A percentile compares a stretch with the other conserved stretches of the same genome.
phyloP scores from a whole-genome alignment of 2,113 vertebrate genomes.

The Hydrochoerus hydrochaeris region DNA sequence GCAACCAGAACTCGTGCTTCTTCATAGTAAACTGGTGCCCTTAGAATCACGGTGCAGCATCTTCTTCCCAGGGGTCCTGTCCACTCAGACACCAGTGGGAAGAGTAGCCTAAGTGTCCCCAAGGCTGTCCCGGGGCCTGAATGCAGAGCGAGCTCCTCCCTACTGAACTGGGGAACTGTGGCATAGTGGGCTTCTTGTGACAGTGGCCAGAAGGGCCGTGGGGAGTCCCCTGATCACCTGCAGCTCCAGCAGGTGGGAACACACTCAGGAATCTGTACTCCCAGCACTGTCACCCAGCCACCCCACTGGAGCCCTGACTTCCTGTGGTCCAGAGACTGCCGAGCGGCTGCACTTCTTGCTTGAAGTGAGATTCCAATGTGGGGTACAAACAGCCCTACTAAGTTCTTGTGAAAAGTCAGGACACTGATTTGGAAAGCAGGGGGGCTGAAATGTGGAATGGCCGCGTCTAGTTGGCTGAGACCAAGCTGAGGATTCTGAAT shows the following conservation, averaged over 20 bases:
- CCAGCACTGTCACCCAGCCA: fast-evolving
- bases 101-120: no score
- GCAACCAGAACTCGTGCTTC: neutral
- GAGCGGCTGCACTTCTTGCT: no score
- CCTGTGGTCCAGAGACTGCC: fast-evolving
- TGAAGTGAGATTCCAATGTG: fast-evolving
- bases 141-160: neutral
- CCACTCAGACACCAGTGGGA: neutral
- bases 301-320: neutral
- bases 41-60: neutral
- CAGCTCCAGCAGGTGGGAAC: neutral
- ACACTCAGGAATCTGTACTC: neutral
- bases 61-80: neutral
- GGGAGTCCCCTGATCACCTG: neutral
- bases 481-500: neutral
- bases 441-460: neutral
- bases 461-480: neutral
- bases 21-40: fast-evolving
- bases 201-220: neutral
- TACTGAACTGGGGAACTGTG: neutral
- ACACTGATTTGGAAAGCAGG: fast-evolving
- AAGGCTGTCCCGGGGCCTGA: neutral
- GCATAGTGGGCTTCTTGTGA: neutral
- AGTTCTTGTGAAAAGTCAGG: neutral
- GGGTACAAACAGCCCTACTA: no score